Evolutionary conservation across 2,113 vertebrate genomes (phyloP).

Genomic region (Melanerpes formicivorus): DNA sequence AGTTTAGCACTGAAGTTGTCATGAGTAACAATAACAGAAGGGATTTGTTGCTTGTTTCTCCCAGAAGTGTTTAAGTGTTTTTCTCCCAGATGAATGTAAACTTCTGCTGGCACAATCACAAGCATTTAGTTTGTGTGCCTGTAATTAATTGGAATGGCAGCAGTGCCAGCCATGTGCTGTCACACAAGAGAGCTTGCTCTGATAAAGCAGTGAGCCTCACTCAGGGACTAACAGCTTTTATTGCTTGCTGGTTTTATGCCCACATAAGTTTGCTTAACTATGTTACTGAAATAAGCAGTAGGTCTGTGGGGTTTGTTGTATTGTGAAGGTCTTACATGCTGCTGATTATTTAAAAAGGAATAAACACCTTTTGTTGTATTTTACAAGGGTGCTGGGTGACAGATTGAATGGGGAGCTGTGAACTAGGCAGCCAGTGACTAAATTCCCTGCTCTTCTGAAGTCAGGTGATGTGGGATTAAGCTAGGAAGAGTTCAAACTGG

Average conservation of each 20-base stretch:
- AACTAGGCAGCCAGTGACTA: not conserved
- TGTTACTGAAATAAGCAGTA: not conserved
- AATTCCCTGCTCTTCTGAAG: not conserved
- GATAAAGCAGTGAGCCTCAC: constrained; percentile 32
- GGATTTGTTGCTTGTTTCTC: not conserved
- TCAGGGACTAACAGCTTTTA: constrained; percentile 1
- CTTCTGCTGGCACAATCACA: not conserved
- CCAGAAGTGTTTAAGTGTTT: not conserved
- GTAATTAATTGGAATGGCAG: constrained; percentile 12
- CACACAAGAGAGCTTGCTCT: constrained; percentile 8
- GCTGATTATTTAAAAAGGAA: not conserved
- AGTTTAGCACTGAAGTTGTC: not conserved
- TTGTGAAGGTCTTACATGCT: not conserved
- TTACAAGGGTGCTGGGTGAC: not conserved
- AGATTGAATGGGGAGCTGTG: not conserved
- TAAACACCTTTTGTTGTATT: not conserved
- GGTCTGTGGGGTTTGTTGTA: not conserved
- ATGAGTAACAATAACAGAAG: not conserved
- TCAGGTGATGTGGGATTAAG: constrained; percentile 42
- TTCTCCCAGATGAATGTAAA: not conserved
- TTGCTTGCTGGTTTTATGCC: constrained; percentile 24
- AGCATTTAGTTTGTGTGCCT: not conserved
- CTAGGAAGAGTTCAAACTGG: not conserved
- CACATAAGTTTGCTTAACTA: not conserved
- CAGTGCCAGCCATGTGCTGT: not conserved